Conservation (phyloP, 2,797 vertebrate species). For the Glyptemys insculpta region DNA sequence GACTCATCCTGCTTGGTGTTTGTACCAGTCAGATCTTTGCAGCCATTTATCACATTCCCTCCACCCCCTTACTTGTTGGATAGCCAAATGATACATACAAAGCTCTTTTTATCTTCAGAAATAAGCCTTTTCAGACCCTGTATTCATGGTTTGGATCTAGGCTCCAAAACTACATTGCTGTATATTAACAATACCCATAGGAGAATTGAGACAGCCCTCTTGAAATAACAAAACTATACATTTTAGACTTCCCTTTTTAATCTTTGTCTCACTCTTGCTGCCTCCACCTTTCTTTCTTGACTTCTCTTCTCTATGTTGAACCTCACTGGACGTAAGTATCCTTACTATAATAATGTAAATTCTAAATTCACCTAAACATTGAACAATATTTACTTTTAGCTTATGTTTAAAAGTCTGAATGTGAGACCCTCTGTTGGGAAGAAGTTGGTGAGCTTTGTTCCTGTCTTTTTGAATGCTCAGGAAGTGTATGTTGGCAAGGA, state of each 20-base stretch:
- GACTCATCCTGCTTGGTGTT: neutral
- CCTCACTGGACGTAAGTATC: neutral
- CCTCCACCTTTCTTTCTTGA: neutral
- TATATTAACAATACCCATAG: neutral
- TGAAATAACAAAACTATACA: neutral
- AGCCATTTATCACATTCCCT: neutral
- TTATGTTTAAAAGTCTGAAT: neutral
- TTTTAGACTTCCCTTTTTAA: neutral
- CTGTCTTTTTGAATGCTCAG: slow-evolving; percentile 77
- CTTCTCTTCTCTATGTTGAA: neutral
- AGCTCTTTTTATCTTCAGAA: neutral
- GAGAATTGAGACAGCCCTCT: neutral
- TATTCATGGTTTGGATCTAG: neutral
- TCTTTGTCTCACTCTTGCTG: neutral
- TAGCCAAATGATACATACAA: neutral
- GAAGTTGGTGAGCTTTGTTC: neutral
- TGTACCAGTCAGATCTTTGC: neutral
- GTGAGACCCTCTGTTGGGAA: neutral
- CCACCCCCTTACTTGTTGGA: neutral
- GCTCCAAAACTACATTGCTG: neutral
- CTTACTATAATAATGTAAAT: neutral
- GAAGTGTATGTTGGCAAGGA: slow-evolving; percentile 99
- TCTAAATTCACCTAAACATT: neutral
- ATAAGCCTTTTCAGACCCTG: neutral
- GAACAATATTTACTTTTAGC: neutral